A percentile compares a stretch with the other conserved stretches of the same genome.
phyloP scores from a whole-genome alignment of 1,140 invertebrate genomes.

The Cherax quadricarinatus region DNA sequence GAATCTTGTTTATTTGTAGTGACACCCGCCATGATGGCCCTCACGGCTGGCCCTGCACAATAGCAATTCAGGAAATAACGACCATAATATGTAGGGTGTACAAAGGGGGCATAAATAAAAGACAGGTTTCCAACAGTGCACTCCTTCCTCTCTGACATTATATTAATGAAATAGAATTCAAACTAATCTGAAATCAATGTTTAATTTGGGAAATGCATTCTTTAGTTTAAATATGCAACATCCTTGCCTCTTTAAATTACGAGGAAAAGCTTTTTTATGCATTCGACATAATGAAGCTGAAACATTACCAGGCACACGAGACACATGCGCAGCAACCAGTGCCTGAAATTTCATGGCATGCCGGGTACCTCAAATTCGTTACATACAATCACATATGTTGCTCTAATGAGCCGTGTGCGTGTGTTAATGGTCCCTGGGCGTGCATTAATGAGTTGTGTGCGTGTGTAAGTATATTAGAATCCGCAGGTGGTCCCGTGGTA shows the following conservation, averaged over 20 bases:
- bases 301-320: no score
- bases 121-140: not conserved
- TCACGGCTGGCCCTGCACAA: not conserved
- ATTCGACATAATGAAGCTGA: no score
- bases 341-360: no score
- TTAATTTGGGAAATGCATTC: not conserved
- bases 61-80: not conserved
- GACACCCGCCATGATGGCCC: not conserved
- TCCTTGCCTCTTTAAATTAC: no score
- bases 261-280: no score
- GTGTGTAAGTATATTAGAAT: not conserved
- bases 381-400: not conserved
- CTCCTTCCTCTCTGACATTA: not conserved
- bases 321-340: not conserved
- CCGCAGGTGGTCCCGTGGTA: not conserved
- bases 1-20: constrained; percentile 18
- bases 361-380: no score
- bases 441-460: not conserved
- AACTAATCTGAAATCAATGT: not conserved
- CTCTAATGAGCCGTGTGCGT: not conserved
- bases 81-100: not conserved
- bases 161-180: not conserved
- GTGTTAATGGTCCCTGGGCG: no score
- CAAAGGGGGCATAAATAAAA: not conserved
- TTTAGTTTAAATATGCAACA: no score